Evolutionary conservation across 2,888 invertebrate genomes (phyloP), one percentile per base, ranked within the genome.

Genomic region (Anticlea derivata): DNA sequence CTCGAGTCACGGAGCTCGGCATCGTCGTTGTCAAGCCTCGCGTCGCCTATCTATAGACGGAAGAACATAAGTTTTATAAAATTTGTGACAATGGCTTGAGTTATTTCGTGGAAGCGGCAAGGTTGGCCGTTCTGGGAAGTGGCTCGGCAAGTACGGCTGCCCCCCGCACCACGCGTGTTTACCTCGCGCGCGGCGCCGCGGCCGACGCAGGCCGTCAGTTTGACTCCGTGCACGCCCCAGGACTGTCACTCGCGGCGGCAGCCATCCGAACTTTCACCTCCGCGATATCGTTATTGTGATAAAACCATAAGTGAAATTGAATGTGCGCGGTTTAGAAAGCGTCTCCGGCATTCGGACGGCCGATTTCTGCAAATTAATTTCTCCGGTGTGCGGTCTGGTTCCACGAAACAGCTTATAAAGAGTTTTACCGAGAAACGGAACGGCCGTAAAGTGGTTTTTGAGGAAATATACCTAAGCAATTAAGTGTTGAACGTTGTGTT

Each of bases 381-480:
- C 88, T 87, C 85, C 83, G 73, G 80, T 81, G 81, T 81, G 80
- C 78, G 72, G 78, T 78, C 77, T 74, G 78, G 66, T 89, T 88
- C 90, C 80, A 77, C 82, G 90, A 88, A 90, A 85, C 84, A 77
- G 85, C 80, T 86, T 85, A 77, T 85, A 86, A 82, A 88, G 86
- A 86, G 87, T 87, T 86, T 67, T 89, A 87, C 90, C 61, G 76
- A 83, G 90, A 90, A 88, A 65, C 83, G 82, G 82, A 82, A 78
- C 85, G 79, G 83, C 75, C 77, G 76, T 87, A 86, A 86, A 88
- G 88, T 89, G 87, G 84, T 81, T 87, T n/a, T 89, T 88, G 82
- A 87, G 78, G 86, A 86, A 86, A 82, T 86, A 87, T 81, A 50
- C 44, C 50, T 40, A 78, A 76, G 78, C 83, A 85, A 84, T 85